These are phyloP conservation scores for Neofelis nebulosa DNA, from an alignment of 2,113 vertebrate genomes.

Conservation along the genomic window DNA sequence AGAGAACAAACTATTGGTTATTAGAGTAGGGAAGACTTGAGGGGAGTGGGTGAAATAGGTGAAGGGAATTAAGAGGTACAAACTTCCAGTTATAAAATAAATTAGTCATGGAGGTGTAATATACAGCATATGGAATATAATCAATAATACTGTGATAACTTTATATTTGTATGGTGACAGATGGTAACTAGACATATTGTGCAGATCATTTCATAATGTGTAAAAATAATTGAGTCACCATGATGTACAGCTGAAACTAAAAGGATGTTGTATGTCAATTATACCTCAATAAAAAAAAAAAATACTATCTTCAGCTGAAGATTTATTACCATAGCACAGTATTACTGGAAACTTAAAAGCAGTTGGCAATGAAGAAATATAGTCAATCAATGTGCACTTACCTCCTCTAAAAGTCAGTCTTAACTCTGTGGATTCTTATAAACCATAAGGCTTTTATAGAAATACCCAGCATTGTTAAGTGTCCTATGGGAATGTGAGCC, in stretches of 20 bases:
- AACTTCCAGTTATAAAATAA: neutral
- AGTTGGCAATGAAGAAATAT: neutral
- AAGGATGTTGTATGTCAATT: neutral
- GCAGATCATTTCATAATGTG: neutral
- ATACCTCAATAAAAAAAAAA: neutral
- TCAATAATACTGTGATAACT: neutral
- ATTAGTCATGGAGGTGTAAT: neutral
- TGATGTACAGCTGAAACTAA: neutral
- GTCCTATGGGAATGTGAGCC: neutral
- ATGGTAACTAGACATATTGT: neutral
- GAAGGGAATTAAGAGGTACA: neutral
- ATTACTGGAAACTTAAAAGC: neutral
- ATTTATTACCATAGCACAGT: neutral
- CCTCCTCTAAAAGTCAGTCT: neutral
- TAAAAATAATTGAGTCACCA: neutral
- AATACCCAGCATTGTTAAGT: neutral
- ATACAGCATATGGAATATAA: neutral
- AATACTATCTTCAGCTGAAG: slow-evolving; percentile 20
- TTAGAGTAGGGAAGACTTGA: neutral
- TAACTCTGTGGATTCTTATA: neutral
- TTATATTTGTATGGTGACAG: neutral
- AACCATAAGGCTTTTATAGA: neutral
- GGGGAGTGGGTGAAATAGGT: neutral
- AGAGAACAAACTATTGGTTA: neutral
- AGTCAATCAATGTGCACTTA: neutral